Evolutionary conservation across 1,140 invertebrate species (phyloP).

Genomic region (Drosophila sulfurigaster): DNA sequence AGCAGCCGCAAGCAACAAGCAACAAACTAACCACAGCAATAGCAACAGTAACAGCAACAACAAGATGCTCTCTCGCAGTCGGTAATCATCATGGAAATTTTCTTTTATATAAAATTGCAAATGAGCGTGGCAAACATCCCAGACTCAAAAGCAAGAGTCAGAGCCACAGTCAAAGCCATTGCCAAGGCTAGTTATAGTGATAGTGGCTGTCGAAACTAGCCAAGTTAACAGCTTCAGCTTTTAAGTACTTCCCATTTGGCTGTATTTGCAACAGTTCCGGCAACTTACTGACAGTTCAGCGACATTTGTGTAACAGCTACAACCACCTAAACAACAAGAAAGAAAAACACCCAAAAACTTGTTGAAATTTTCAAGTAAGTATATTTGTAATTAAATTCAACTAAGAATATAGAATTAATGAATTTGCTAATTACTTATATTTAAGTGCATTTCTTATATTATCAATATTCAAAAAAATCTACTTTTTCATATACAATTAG

Average conservation of each 20-base stretch:
- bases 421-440: too few species aligned
- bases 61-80: constrained; percentile 19
- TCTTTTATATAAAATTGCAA: constrained; percentile 67
- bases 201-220: not conserved
- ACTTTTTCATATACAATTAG: too few species aligned
- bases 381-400: too few species aligned
- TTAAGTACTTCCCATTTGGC: constrained; percentile 13
- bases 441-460: too few species aligned
- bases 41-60: constrained; percentile 32
- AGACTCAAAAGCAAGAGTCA: constrained; percentile 37
- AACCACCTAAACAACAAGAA: not conserved
- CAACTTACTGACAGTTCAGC: constrained; percentile 1
- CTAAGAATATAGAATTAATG: too few species aligned
- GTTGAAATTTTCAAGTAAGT: not conserved
- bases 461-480: too few species aligned
- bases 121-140: constrained; percentile 47
- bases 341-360: not conserved
- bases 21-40: not conserved
- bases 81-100: constrained; percentile 67
- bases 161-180: constrained; percentile 32
- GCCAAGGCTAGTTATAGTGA: constrained; percentile 12
- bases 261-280: not conserved
- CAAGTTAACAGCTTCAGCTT: constrained; percentile 11
- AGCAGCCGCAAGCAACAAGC: constrained; percentile 12
- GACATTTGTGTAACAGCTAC: not conserved